Conservation (phyloP, 2,888 invertebrate species). For the Cataglyphis rosenhaueri region DNA sequence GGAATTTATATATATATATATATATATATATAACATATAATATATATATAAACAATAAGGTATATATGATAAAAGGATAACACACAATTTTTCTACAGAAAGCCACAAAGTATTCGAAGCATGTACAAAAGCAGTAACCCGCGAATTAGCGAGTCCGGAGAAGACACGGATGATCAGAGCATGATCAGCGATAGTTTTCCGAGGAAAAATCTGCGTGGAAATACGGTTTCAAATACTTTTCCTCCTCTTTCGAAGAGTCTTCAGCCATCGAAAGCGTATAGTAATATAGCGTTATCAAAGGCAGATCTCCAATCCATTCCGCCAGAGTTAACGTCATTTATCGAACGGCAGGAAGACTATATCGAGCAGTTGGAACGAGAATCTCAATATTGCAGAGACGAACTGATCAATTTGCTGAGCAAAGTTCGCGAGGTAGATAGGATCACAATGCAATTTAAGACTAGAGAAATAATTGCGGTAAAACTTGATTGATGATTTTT, state of each 20-base stretch:
- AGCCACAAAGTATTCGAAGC: slow-evolving; percentile 44
- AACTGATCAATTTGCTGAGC: slow-evolving; percentile 91
- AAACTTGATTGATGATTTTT: slow-evolving; percentile 10
- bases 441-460: not conserved
- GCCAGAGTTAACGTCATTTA: slow-evolving; percentile 92
- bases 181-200: slow-evolving; percentile 84
- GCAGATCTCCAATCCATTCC: slow-evolving; percentile 76
- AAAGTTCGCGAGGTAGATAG: slow-evolving; percentile 91
- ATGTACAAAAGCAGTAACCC: slow-evolving; percentile 71
- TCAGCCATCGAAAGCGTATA: slow-evolving; percentile 65
- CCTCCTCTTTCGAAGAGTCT: slow-evolving; percentile 66
- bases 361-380: slow-evolving; percentile 95
- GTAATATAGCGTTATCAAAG: slow-evolving; percentile 69
- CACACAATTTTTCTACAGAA: slow-evolving; percentile 40
- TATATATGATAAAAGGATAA: not conserved
- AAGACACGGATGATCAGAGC: slow-evolving; percentile 88
- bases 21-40: too few species aligned
- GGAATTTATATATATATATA: not conserved
- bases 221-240: slow-evolving; percentile 59
- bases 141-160: slow-evolving; percentile 85
- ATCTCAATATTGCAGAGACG: slow-evolving; percentile 93
- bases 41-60: not conserved
- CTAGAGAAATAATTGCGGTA: not conserved
- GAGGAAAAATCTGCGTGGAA: slow-evolving; percentile 68
- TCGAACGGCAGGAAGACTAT: slow-evolving; percentile 94